Base-by-base conservation (phyloP, 2,113 vertebrate genomes). In the Microtus pennsylvanicus region DNA sequence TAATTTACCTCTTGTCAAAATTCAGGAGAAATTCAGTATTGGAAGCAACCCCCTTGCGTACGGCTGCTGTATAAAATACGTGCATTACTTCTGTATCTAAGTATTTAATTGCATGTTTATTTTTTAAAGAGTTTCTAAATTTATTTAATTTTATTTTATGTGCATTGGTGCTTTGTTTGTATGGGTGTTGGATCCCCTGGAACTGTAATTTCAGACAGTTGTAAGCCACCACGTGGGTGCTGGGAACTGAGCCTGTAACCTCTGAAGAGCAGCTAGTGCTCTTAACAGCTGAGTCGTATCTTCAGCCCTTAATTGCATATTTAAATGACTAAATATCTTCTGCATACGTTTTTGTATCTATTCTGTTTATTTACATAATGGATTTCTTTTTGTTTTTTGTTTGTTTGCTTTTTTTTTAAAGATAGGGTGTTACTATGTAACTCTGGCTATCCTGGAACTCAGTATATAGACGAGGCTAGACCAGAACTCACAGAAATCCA, bases 51-150 rank as follows among this genome's bases (percentile, higher is more conserved):
- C 45, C 52, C 22, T 70, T 86, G 38, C 4, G 3, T 72, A 8
- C 82, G 21, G 58, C 7, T 87, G 85, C n/a, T 80, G 5, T 24
- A 16, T 82, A 63, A 77, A 85, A 92, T 50, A 24, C 1, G 19
- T 38, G 74, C 72, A 42, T 61, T 38, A 90, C 38, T 70, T 26
- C 91, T 93, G 35, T 22, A 21, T 52, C 1, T 90, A 21, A 81
- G 26, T 89, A 89, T 83, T 69, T 69, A 80, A 87, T 86, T 93
- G 6, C n/a, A 33, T 88, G 78, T 88, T 90, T 83, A 83, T 72
- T 21, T 74, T 74, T 74, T 10, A 38, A 72, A 72, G 70, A n/a
- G 33, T 74, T 38, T 74, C n/a, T 74, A 22, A 74, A 74, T 74
- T 74, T 74, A 74, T 38, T 74, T 74, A 38, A 38, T 74, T 74